Evolutionary conservation across 2,888 invertebrate genomes (phyloP).

Genomic region (Trichogramma dendrolimi): DNA sequence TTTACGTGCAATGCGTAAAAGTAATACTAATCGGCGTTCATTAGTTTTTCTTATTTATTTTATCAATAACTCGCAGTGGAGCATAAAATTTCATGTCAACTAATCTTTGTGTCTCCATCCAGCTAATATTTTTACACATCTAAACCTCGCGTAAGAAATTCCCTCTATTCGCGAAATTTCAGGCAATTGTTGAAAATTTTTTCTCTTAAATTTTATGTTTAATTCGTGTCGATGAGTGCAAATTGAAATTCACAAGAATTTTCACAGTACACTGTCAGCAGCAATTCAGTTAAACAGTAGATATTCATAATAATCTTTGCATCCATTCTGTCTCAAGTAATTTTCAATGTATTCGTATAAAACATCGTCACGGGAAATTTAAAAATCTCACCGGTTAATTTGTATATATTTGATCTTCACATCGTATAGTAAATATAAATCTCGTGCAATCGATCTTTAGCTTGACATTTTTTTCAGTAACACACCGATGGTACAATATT

Average conservation of each 20-base stretch:
- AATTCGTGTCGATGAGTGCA: constrained; percentile 17
- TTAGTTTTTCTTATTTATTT: background rate
- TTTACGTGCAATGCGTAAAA: constrained; percentile 14
- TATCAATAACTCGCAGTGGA: no score
- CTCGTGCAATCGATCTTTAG: constrained; percentile 9
- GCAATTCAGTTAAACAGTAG: constrained; percentile 14
- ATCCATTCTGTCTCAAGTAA: background rate
- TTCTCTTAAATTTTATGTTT: no score
- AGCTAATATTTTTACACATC: background rate
- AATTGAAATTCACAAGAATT: constrained; percentile 15
- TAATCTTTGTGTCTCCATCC: constrained; percentile 7
- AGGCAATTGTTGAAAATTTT: no score
- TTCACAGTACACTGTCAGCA: constrained; percentile 17
- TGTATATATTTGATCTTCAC: constrained; percentile 13
- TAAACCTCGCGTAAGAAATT: background rate
- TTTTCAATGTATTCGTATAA: constrained; percentile 20
- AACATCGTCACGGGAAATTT: constrained; percentile 20
- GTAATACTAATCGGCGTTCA: constrained; percentile 19
- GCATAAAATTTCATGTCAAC: no score
- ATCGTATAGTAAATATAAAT: constrained; percentile 25
- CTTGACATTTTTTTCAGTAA: constrained; percentile 1
- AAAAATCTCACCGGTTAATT: constrained; percentile 15
- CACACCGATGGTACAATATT: background rate
- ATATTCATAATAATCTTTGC: background rate
- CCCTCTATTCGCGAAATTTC: constrained; percentile 1